Evolutionary conservation across 64 coral and sea anemone genomes (phyloP).

Genomic region (Platygyra sinensis): DNA sequence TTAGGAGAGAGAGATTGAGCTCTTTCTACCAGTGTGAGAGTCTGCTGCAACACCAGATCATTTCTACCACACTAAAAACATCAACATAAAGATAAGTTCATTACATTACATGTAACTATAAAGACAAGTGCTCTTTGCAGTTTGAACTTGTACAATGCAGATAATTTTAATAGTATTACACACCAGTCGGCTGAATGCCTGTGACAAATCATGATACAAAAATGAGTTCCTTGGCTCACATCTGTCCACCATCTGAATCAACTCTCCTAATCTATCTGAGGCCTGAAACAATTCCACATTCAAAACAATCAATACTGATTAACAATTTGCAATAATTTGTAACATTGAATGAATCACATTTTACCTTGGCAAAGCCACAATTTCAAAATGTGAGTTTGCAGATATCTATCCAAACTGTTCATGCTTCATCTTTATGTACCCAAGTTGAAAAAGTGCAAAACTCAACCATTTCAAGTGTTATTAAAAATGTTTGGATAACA

Average conservation of each 20-base stretch:
- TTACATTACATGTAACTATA: neutral
- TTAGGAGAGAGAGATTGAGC: conserved; percentile 79
- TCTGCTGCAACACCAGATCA: conserved; percentile 92
- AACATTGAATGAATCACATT: no score
- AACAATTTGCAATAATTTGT: no score
- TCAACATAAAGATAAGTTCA: neutral
- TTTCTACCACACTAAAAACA: conserved; percentile 89
- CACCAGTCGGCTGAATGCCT: conserved; percentile 86
- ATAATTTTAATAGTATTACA: no score
- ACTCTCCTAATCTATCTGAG: conserved; percentile 88
- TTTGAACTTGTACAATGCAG: no score
- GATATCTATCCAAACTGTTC: no score
- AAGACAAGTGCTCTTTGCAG: neutral
- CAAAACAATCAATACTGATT: neutral
- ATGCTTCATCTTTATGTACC: no score
- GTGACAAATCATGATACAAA: conserved; percentile 84
- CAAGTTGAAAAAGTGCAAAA: no score
- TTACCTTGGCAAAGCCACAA: no score
- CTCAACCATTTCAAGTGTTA: no score
- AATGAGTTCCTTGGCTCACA: conserved; percentile 90
- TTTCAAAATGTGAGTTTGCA: no score
- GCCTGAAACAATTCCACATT: conserved; percentile 54
- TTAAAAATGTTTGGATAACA: no score
- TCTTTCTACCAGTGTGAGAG: conserved; percentile 81
- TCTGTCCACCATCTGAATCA: conserved; percentile 90